Base-by-base conservation (phyloP, 2,888 invertebrate species). In the Chesias legatella region DNA sequence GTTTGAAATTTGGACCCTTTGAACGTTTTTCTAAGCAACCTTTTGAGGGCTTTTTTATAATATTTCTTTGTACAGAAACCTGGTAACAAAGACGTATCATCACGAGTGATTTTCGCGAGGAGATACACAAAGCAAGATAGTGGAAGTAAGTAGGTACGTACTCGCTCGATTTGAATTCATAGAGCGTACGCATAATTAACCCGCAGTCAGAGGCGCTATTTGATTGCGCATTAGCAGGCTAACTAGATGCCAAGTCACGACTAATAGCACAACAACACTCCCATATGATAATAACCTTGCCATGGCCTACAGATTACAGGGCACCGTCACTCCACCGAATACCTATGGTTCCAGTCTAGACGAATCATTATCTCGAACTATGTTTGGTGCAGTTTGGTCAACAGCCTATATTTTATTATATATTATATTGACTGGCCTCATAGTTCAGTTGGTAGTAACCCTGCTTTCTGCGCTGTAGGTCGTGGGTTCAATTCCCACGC, bases 201-300 rank as follows among this genome's bases (percentile, higher is more conserved):
- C 63, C 58, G 60, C 62, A 69, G 73, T 69, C 69, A 64, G 67
- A 65, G 71, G 71, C 66, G 72, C 70, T 69, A 74, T 83, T 80
- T 76, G 79, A 81, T 79, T 77, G 75, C 75, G 77, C 73, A 79
- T 84, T 83, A 83, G 75, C 76, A 67, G 67, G 67, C 71, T 67
- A 73, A 75, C 78, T 71, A 64, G 73, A 79, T 82, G 79, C 82
- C 77, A 73, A 82, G 83, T 79, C 83, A 85, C 83, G 82, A 66
- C 67, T 79, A 77, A 78, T 80, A 63, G 65, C 60, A 67, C 65
- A 68, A 71, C 73, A 72, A 66, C 64, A 67, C 58, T 60, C 55
- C 56, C 58, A 54, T 64, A 56, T n/a, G n/a, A n/a, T 62, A 63
- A 66, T 65, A 51, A 56, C 55, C 53, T 47, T 44, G 34, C 48